These are phyloP conservation scores for Gerosis bhagava DNA, from an alignment of 2,888 invertebrate species.

Conservation along the genomic window DNA sequence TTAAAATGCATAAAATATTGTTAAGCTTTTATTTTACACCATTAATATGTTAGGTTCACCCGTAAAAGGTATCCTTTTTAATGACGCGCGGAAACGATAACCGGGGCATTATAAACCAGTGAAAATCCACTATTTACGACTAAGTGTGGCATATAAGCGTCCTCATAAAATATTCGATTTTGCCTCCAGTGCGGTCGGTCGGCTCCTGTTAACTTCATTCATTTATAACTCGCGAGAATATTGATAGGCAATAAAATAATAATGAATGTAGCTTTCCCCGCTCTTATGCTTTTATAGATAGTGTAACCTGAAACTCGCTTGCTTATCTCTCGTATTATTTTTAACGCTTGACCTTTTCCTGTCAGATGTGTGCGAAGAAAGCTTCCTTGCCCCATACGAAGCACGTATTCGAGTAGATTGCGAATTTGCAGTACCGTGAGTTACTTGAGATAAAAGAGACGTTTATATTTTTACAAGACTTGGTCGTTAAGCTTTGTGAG, in stretches of 20 bases:
- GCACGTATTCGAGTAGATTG: background rate
- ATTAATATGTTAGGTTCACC: too few species aligned
- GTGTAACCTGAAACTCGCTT: slow-evolving; percentile 20
- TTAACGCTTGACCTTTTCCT: slow-evolving; percentile 21
- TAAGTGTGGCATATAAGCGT: background rate
- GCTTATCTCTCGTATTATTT: slow-evolving; percentile 16
- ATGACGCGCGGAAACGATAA: slow-evolving; percentile 12
- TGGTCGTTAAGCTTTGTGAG: too few species aligned
- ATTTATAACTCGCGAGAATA: slow-evolving; percentile 20
- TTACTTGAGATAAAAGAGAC: background rate
- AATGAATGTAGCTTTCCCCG: slow-evolving; percentile 41
- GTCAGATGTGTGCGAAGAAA: too few species aligned
- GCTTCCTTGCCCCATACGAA: background rate
- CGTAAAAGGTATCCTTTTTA: too few species aligned
- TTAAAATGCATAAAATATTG: too few species aligned
- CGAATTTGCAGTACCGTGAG: background rate
- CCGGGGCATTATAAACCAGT: slow-evolving; percentile 12
- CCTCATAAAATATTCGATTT: too few species aligned
- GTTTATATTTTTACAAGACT: too few species aligned
- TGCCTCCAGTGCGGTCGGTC: slow-evolving; percentile 1
- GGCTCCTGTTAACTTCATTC: slow-evolving; percentile 18
- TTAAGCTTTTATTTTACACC: too few species aligned
- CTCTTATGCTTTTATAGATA: slow-evolving; percentile 34
- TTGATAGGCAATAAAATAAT: slow-evolving; percentile 50
- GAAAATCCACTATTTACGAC: slow-evolving; percentile 11